Evolutionary conservation across 2,113 vertebrate species (phyloP), one percentile per base, ranked within the genome.

Genomic region (Toxostoma redivivum): DNA sequence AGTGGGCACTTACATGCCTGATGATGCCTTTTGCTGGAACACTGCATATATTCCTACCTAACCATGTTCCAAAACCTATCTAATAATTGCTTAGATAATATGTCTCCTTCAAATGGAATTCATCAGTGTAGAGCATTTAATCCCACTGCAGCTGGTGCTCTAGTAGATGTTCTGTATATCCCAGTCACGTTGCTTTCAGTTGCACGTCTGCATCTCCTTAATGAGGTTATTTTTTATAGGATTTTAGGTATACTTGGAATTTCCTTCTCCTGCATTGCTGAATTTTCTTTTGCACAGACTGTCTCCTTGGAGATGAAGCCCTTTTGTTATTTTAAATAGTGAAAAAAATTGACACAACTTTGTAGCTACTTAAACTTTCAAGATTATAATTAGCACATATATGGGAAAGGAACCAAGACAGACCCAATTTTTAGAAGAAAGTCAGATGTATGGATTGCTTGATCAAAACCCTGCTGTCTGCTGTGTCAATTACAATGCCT

Each of bases 311-410:
- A 77, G 56, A 19, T 10, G 37, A 92, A 92, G 25, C 23, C 12
- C 62, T 79, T 81, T 86, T 90, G 82, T 93, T 77, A 93, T 93
- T 94, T 73, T 83, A 83, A 94, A 30, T 19, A 53, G 50, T 25
- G 25, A 66, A 66, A 54, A 54, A 82, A 76, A 80, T 82, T 65
- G 88, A 48, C 67, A 58, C 42, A 62, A 66, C 67, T 93, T 94
- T 33, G 35, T 90, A 69, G 38, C 66, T 88, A 90, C 67, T 93
- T 86, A 77, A 73, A 90, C 21, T 33, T 77, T 65, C 64, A 53
- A 86, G 66, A 80, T 83, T 92, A 76, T 65, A 57, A 88, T 92
- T 96, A 86, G 21, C 58, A 94, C 61, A 67, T 44, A 79, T 44
- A 80, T 54, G 31, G 88, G 53, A 69, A 73, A 72, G 45, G 79